Evolutionary conservation across 2,888 invertebrate species (phyloP), one percentile per base, ranked within the genome.

Genomic region (Latheticus oryzae): DNA sequence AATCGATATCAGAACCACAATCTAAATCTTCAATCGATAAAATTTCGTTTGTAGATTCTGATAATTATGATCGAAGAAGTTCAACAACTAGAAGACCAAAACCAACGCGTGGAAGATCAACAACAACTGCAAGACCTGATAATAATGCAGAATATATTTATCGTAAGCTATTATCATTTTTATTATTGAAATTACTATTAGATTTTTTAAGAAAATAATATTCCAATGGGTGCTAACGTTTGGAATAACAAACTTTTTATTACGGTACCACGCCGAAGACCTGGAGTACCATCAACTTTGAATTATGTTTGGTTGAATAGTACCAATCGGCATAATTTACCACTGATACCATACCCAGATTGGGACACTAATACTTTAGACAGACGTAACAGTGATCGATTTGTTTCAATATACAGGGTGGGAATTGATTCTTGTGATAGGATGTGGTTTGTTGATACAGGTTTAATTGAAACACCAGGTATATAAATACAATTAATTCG

Each of bases 401-500:
- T 90, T 5, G 83, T 87, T 1, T 91, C 87, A 0, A 87, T 90
- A 1, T 91, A 91, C 73, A 80, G 92, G 30, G 84, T 89, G 0
- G 81, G 83, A 5, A 83, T 87, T 0, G 93, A 93, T 72, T 75
- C 77, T 1, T 93, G 91, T 65, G 85, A 87, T 30, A 78, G 91
- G 2, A 79, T 93, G 1, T 93, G 92, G 92, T 87, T 89, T 70
- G 84, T 91, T 1, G 92, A 92, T 69, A 89, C 89, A 0, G 92
- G 92, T 1, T 74, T 87, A 23, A 73, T 88, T 47, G 89, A 91
- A 73, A 83, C 87, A 68, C 84, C 86, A 42, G 83, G 89, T 84
- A 75, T 80, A 9, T 28, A 5, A 9, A 9, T 28, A 5, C 8
- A 9, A 13, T n/a, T 8, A 32, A 2, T n/a, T 28, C 15, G 23